These are phyloP conservation scores for Megaceryle torquata DNA, from an alignment of 2,113 vertebrate species.

Conservation along the genomic window DNA sequence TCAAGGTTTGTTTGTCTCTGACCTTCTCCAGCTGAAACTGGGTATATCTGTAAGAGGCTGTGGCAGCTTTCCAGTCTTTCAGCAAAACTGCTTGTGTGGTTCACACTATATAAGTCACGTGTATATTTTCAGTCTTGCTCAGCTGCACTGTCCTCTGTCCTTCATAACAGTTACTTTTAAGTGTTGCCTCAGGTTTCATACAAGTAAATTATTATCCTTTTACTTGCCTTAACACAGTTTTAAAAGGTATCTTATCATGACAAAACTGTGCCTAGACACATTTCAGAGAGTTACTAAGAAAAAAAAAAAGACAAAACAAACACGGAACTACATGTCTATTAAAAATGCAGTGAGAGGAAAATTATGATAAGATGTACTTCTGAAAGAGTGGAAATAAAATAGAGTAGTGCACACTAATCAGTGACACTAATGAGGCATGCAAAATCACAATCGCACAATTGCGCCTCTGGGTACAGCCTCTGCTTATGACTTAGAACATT, in stretches of 20 bases:
- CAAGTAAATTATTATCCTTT: neutral
- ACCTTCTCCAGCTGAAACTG: neutral
- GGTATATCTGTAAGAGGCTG: neutral
- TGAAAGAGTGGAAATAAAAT: neutral
- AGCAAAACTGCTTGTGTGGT: neutral
- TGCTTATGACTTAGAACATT: neutral
- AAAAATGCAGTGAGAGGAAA: neutral
- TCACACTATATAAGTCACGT: neutral
- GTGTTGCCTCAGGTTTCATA: neutral
- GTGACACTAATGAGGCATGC: neutral
- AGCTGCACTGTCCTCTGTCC: neutral
- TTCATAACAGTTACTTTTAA: neutral
- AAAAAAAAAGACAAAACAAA: neutral
- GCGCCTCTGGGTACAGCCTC: neutral
- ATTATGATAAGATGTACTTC: neutral
- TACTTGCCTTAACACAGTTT: neutral
- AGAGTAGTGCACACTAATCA: neutral
- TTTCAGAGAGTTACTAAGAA: neutral
- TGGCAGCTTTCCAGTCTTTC: conserved; percentile 3
- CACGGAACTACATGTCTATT: neutral
- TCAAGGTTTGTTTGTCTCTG: neutral
- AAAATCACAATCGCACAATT: neutral
- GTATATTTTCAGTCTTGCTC: neutral
- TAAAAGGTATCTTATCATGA: neutral
- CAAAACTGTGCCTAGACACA: neutral